Conservation (phyloP, 2,888 invertebrate species). For the Danaus chrysippus region DNA sequence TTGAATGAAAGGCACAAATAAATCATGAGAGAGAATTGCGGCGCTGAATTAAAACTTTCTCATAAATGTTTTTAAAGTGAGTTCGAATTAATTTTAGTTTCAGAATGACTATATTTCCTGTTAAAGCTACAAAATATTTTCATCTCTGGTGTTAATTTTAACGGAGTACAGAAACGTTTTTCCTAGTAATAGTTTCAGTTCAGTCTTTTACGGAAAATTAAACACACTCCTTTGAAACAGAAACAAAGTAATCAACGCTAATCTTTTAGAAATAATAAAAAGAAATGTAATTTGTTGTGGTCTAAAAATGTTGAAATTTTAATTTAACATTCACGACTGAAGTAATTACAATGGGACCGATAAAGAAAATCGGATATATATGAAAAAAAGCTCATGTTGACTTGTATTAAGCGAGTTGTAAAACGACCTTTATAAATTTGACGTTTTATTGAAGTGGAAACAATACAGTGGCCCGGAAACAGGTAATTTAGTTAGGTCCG, state of each 20-base stretch:
- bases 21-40: constrained; percentile 26
- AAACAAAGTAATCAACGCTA: too few relatives aligned
- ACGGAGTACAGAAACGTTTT: too few relatives aligned
- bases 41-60: constrained; percentile 35
- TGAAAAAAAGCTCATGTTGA: constrained; percentile 4
- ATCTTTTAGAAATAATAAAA: too few relatives aligned
- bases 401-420: constrained; percentile 11
- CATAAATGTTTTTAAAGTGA: constrained; percentile 41
- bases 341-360: not conserved
- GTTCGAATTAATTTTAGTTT: constrained; percentile 44
- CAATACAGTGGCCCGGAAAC: constrained; percentile 23
- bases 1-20: constrained; percentile 32
- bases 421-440: constrained; percentile 14
- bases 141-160: constrained; percentile 18
- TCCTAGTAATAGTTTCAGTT: too few relatives aligned
- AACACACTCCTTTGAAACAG: too few relatives aligned
- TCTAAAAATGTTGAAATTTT: not conserved
- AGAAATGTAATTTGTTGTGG: too few relatives aligned
- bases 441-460: constrained; percentile 22
- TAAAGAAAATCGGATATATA: constrained; percentile 6
- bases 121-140: constrained; percentile 24
- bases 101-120: constrained; percentile 21
- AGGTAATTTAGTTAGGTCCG: constrained; percentile 47
- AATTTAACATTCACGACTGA: not conserved
- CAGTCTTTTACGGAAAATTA: too few relatives aligned